Base-by-base conservation (phyloP, 2,888 invertebrate species). In the Diloba caeruleocephala region DNA sequence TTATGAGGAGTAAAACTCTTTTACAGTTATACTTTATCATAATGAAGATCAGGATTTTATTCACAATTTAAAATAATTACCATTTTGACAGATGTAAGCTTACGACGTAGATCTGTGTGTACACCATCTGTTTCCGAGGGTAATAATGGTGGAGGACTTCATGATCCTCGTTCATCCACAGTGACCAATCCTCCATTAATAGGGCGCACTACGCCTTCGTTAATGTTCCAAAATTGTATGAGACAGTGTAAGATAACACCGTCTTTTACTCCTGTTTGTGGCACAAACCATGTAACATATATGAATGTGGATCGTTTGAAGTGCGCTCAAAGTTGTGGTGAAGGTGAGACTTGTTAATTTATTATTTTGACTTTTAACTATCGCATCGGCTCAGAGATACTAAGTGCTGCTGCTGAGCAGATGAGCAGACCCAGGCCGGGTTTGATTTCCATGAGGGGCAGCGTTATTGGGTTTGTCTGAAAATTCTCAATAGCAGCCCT, bases 231-330 rank as follows among this genome's bases (percentile, higher is more conserved):
- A n/a, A 34, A 12, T 8, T 81, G 82, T 34, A 69, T 79, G 28
- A 49, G 43, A 3, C 45, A 36, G 9, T 94, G 93, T 55, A 76
- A 75, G 0, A 80, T 84, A 23, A 87, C 90, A 0, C 41, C 81
- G 0, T 81, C 88, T 55, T 90, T 87, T 57, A 89, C 85, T 55
- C 94, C 93, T 2, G 88, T 94, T 2, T 94, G 94, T 58, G 94
- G 92, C 1, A 77, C 85, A 10, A 83, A 94, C 55, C 66, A 81
- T 1, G 62, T 84, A 1, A 89, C 88, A 1, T 94, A 94, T 56
- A 68, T 62, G 26, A 94, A 94, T 53, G 80, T 78, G 5, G 85
- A 84, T 13, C 77, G 85, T 13, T 66, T 94, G 31, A 69, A 73
- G 9, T 94, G 94, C 64, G 92, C 91, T 7, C 76, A 72, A 49